Evolutionary conservation across 1,140 invertebrate species (phyloP), one percentile per base, ranked within the genome.

Genomic region (Aphidius gifuensis): DNA sequence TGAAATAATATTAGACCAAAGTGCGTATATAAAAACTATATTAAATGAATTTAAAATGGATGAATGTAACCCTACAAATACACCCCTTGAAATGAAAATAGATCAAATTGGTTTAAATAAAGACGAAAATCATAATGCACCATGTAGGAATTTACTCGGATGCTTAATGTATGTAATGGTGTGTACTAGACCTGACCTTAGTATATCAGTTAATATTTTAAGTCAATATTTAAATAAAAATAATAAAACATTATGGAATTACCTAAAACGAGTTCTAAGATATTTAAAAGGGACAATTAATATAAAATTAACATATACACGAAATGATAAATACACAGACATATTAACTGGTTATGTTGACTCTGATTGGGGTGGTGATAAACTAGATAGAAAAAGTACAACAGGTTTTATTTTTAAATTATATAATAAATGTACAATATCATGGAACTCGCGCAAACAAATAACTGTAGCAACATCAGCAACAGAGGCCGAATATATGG

Each of bases 231-330:
- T 11, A 39, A 58, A 58, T 39, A 58, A 63, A 63, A 63, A 63
- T 58, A 63, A 63, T 58, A 50, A 39, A 47, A 64, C 71, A 64
- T 54, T 71, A 61, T 69, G 68, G 69, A 40, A 71, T 68, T 68
- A 63, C 38, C 60, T 73, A 46, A 72, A 73, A 70, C 47, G 62
- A 59, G 63, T 71, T 42, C 48, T 71, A 43, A 69, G 68, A 60
- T 72, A 74, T 66, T 58, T 71, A 11, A 71, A 72, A 65, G 73
- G 73, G 21, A 68, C 71, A 45, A 51, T 69, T 49, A 38, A 73
- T 58, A 61, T 76, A 54, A 76, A 75, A 64, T 65, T 76, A 56
- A 64, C 44, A 38, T 72, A 48, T 48, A n/a, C 21, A 5, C 11
- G 46, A 48, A 11, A 48, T 11, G 9, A 11, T 48, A 7, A 32